Conservation (phyloP, 2,797 vertebrate species). For the Propithecus perrieri region DNA sequence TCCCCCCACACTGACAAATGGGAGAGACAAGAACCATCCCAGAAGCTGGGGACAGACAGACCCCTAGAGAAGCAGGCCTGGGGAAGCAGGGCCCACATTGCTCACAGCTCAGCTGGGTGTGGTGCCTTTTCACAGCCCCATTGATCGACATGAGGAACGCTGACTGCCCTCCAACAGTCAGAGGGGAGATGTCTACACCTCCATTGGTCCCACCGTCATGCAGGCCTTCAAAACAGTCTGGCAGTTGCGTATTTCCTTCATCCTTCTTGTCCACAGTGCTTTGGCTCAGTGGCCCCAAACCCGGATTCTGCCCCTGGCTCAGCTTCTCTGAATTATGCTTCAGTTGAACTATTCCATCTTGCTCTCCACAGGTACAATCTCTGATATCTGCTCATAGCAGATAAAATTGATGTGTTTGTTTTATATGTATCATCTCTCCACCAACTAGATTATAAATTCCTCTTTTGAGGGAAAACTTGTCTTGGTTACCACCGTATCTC, state of each 20-base stretch:
- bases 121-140: not conserved
- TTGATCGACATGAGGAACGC: not conserved
- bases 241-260: not conserved
- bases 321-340: not conserved
- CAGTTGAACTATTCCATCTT: not conserved
- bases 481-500: not conserved
- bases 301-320: not conserved
- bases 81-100: no score
- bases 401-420: not conserved
- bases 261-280: not conserved
- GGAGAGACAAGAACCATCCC: not conserved
- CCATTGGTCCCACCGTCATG: no score
- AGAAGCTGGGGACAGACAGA: not conserved
- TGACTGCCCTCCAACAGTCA: not conserved
- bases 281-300: not conserved
- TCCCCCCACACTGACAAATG: no score
- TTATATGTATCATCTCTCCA: not conserved
- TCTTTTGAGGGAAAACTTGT: not conserved
- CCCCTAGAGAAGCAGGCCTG: not conserved
- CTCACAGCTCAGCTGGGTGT: not conserved
- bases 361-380: not conserved
- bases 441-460: not conserved
- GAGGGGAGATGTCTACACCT: not conserved
- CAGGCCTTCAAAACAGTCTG: not conserved
- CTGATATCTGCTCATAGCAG: not conserved